These are phyloP conservation scores for Habroteleia sp. DNA, from an alignment of 2,888 invertebrate species.

Conservation along the genomic window DNA sequence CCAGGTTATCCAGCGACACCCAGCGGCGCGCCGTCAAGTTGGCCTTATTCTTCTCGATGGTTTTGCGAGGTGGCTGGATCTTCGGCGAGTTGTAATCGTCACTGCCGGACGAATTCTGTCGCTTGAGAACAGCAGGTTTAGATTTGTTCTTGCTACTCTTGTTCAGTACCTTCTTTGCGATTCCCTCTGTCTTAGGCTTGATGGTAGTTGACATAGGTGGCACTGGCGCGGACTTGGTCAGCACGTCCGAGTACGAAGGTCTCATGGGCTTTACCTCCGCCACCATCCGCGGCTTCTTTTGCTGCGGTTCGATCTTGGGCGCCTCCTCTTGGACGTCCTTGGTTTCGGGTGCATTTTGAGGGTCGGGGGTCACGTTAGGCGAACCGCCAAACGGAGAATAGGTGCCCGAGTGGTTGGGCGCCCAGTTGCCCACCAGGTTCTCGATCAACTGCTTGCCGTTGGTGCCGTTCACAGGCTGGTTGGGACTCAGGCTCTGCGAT, in stretches of 20 bases:
- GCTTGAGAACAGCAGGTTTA: conserved; percentile 80
- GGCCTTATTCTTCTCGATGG: conserved; percentile 78
- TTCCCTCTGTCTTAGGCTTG: conserved; percentile 79
- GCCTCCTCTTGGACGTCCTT: conserved; percentile 71
- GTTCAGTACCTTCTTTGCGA: conserved; percentile 80
- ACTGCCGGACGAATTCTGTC: conserved; percentile 83
- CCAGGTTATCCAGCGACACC: conserved; percentile 80
- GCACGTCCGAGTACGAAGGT: conserved; percentile 91
- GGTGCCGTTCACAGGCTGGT: conserved; percentile 65
- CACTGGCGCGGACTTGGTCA: conserved; percentile 84
- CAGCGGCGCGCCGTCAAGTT: conserved; percentile 80
- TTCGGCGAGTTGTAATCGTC: conserved; percentile 81
- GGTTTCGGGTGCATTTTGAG: conserved; percentile 68
- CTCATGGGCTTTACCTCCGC: conserved; percentile 94
- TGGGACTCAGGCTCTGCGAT: conserved; percentile 32
- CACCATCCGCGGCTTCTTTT: conserved; percentile 87
- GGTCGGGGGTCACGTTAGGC: conserved; percentile 75
- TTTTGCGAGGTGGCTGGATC: conserved; percentile 75
- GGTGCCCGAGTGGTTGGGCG: conserved; percentile 87
- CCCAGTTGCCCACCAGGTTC: conserved; percentile 88
- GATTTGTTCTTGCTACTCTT: conserved; percentile 79
- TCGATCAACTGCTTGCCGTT: conserved; percentile 84
- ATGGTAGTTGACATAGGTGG: conserved; percentile 74
- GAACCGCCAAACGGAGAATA: conserved; percentile 87
- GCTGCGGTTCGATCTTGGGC: conserved; percentile 66